phyloP scores from a whole-genome alignment of 2,888 invertebrate genomes.

The Synergus laeviventris region DNA sequence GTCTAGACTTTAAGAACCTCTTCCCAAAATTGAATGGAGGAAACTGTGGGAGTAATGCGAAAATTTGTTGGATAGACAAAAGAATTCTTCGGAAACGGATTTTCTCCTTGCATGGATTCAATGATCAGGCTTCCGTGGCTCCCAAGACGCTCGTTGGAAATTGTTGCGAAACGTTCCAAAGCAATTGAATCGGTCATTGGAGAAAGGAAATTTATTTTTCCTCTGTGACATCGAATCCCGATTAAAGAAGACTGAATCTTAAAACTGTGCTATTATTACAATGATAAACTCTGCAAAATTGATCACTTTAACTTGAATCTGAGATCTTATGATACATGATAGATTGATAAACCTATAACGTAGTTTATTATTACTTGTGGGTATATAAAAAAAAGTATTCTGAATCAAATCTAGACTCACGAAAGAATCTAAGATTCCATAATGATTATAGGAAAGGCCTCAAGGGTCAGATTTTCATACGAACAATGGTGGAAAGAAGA shows the following conservation, averaged over 20 bases:
- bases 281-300: background rate
- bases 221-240: background rate
- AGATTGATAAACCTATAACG: too few relatives aligned
- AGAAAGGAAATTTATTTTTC: background rate
- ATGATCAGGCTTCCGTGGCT: conserved; percentile 1
- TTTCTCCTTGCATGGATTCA: conserved; percentile 8
- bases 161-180: background rate
- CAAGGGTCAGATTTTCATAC: background rate
- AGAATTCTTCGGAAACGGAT: background rate
- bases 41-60: background rate
- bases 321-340: background rate
- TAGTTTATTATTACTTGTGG: too few relatives aligned
- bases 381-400: background rate
- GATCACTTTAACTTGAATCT: background rate
- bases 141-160: background rate
- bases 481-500: background rate
- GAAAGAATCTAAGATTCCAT: background rate
- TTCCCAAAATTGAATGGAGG: background rate
- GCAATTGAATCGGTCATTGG: background rate
- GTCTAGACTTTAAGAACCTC: background rate
- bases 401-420: background rate
- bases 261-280: background rate
- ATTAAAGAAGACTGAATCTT: background rate
- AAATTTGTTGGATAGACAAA: conserved; percentile 9
- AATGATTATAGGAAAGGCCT: background rate